Evolutionary conservation across 2,797 vertebrate genomes (phyloP).

Genomic region (Leucoraja ocellata): DNA sequence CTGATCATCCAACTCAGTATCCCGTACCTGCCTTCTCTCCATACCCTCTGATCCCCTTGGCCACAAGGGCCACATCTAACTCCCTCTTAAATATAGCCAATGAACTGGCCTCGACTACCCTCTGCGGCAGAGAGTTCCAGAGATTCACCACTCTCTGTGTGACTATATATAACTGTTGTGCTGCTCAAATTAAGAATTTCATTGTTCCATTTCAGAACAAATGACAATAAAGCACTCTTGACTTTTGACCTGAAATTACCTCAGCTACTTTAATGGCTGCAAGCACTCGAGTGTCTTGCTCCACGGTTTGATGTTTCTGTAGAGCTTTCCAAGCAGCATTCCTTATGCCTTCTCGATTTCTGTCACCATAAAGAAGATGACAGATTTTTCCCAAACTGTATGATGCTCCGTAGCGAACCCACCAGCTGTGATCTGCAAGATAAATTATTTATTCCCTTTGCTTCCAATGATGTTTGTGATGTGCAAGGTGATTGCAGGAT

Average conservation of each 20-base stretch:
- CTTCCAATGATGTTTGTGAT: not conserved
- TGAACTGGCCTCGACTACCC: no score
- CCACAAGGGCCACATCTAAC: no score
- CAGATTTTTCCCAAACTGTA: slow-evolving; percentile 52
- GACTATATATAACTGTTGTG: no score
- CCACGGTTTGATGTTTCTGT: slow-evolving; percentile 44
- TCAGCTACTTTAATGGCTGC: slow-evolving; percentile 47
- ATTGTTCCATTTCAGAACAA: no score
- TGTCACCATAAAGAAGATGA: slow-evolving; percentile 45
- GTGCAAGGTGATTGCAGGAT: not conserved
- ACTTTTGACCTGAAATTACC: slow-evolving; percentile 41
- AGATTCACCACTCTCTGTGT: no score
- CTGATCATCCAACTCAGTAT: no score
- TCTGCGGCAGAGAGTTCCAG: no score
- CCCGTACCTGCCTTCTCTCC: no score
- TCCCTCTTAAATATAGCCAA: no score
- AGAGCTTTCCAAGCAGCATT: slow-evolving; percentile 46
- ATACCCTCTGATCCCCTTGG: no score
- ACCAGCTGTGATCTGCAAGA: slow-evolving; percentile 50
- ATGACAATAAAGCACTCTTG: no score
- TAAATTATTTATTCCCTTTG: slow-evolving; percentile 18
- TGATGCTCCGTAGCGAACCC: slow-evolving; percentile 49
- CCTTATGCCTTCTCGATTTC: slow-evolving; percentile 48
- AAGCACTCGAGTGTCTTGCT: slow-evolving; percentile 45
- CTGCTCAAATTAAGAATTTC: no score